Base-by-base conservation (phyloP, 1,140 invertebrate species). In the Melipona quadrifasciata region DNA sequence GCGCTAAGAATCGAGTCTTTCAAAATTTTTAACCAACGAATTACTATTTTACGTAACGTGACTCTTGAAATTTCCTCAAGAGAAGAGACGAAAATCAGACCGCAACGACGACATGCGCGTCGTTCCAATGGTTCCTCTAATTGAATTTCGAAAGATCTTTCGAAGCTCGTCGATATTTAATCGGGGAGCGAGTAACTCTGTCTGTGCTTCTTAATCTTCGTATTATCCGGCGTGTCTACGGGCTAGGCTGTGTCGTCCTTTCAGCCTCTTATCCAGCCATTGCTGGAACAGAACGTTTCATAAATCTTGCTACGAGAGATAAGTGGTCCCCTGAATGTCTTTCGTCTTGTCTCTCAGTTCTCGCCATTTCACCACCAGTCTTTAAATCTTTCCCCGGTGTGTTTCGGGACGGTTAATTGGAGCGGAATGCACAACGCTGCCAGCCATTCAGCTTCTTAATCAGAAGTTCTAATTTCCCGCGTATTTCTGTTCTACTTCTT, bases 241-340 rank as follows among this genome's bases (percentile, higher is more conserved):
- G 88, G 67, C 73, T 71, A 67, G 84, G 75, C 85, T 70, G 85
- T 68, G 77, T 85, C 80, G 65, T 90, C 85, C 85, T 89, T 87
- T 87, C 82, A 80, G 61, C 53, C 75, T 82, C 78, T 89, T 90
- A 89, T 89, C 85, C 75, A 39, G 19, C 68, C 80, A 17, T 51
- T 81, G 67, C 58, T 51, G 84, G 68, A 86, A 79, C 85, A 75
- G 82, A 61, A 76, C 85, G 81, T 89, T 89, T 89, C 88, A 90
- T 89, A 89, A 89, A 89, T 89, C 82, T 73, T 80, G 65, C 81
- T 24, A 67, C 19, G 57, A 87, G 88, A 89, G 87, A 89, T 89
- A 90, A 90, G 87, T 90, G 85, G 75, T 71, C 34, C 34, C 51
- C 2, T 80, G 81, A 89, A 89, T 87, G 82, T 85, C 85, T 87